phyloP scores from a whole-genome alignment of 2,113 vertebrate species.

The Cervus canadensis region DNA sequence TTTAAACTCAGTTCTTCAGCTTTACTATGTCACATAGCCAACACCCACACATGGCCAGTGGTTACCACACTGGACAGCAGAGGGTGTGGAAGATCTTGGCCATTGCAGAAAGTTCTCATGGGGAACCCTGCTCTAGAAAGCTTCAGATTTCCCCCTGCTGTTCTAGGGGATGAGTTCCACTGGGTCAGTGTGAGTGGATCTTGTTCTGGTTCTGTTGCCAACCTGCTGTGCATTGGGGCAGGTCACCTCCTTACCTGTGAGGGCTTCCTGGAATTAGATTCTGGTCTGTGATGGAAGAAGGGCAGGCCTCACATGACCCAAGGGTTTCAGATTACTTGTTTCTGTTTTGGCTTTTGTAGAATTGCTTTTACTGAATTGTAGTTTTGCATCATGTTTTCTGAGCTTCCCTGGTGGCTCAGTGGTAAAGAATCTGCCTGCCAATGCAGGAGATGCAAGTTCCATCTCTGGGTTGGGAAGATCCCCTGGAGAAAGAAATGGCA shows the following conservation, averaged over 20 bases:
- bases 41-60: rapidly evolving
- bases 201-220: neutral
- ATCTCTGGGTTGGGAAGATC: neutral
- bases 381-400: neutral
- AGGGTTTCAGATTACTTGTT: neutral
- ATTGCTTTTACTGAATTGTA: neutral
- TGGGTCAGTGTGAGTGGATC: neutral
- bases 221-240: too few relatives aligned
- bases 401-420: neutral
- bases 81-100: neutral
- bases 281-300: neutral
- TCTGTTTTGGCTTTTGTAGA: neutral
- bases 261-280: neutral
- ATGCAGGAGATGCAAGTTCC: neutral
- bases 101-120: neutral
- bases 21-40: neutral
- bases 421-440: neutral
- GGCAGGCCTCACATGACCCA: neutral
- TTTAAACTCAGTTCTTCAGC: neutral
- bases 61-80: too few relatives aligned
- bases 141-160: rapidly evolving
- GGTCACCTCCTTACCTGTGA: neutral
- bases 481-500: neutral
- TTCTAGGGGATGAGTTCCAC: rapidly evolving
- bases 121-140: neutral